These are phyloP conservation scores for Noturus placidus DNA, from an alignment of 2,113 vertebrate genomes.

Conservation along the genomic window DNA sequence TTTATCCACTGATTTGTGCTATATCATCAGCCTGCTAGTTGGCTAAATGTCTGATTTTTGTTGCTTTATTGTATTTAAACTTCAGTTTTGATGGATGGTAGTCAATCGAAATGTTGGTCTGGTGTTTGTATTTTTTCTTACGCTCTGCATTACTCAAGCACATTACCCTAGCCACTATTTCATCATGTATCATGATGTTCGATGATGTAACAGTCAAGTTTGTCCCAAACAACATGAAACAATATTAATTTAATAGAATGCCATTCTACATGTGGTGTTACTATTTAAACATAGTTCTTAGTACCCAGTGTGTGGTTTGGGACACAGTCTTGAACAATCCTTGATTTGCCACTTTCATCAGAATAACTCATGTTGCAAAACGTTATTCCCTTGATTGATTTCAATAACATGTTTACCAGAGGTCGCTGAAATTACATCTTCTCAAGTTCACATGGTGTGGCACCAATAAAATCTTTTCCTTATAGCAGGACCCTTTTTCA, in stretches of 20 bases:
- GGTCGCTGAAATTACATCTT: background rate
- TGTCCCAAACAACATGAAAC: background rate
- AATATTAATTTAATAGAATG: background rate
- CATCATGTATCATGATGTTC: background rate
- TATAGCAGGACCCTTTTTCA: background rate
- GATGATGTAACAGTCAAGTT: background rate
- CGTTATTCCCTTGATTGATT: background rate
- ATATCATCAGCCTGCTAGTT: background rate
- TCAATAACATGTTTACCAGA: background rate
- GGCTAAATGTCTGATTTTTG: background rate
- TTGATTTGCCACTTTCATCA: background rate
- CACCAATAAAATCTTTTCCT: background rate
- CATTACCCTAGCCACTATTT: background rate
- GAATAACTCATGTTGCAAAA: background rate
- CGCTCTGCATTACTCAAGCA: background rate
- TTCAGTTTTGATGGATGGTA: background rate
- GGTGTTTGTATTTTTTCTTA: background rate
- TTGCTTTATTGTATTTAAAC: background rate
- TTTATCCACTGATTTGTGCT: background rate
- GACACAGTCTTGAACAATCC: background rate
- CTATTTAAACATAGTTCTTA: background rate
- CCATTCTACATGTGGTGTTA: background rate
- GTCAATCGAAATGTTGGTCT: background rate
- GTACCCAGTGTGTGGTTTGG: background rate
- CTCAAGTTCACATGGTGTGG: background rate